These are phyloP conservation scores for Turdus rufiventris DNA, from an alignment of 2,113 vertebrate species.

Conservation along the genomic window DNA sequence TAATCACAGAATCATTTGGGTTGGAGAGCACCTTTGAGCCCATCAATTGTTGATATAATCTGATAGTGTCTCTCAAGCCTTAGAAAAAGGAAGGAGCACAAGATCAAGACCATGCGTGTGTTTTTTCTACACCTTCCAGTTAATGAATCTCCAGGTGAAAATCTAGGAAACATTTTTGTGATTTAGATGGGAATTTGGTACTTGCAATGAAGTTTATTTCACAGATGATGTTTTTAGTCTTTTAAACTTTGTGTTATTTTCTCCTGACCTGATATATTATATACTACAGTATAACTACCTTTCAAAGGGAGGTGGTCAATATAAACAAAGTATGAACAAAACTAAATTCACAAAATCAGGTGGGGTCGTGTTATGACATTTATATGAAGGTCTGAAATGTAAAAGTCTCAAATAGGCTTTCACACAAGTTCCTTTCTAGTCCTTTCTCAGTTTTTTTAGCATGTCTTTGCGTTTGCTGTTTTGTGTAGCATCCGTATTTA, in stretches of 20 bases:
- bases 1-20: background rate
- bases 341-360: background rate
- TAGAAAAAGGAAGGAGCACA: background rate
- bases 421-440: background rate
- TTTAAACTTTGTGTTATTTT: background rate
- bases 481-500: background rate
- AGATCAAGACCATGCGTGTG: background rate
- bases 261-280: background rate
- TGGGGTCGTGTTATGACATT: rapidly evolving
- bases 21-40: background rate
- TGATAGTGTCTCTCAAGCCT: background rate
- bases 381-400: background rate
- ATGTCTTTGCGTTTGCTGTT: background rate
- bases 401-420: background rate
- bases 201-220: background rate
- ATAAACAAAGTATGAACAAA: rapidly evolving
- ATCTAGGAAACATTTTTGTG: background rate
- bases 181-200: background rate
- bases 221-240: background rate
- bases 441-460: background rate
- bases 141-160: background rate
- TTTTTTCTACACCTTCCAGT: background rate
- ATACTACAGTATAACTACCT: background rate
- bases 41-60: rapidly evolving
- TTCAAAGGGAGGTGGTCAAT: background rate